These are phyloP conservation scores for Mycalesis mineus DNA, from an alignment of 2,888 invertebrate genomes.

Conservation along the genomic window DNA sequence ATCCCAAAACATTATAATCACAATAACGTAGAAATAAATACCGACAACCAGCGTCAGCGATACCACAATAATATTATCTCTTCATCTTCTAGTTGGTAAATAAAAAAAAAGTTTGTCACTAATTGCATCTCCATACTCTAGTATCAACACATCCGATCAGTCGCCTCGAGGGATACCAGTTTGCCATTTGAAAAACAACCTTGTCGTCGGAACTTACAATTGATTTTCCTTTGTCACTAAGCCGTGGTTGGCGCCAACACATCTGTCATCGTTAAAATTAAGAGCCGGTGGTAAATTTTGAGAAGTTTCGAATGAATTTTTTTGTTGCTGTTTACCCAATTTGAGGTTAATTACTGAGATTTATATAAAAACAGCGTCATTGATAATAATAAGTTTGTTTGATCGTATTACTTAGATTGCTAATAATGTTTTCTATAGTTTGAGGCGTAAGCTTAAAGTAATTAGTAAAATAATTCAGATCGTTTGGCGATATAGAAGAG, in stretches of 20 bases:
- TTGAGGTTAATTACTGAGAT: too few species aligned
- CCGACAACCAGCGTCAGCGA: background rate
- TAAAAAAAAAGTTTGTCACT: constrained; percentile 55
- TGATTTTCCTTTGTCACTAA: constrained; percentile 26
- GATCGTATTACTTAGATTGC: too few species aligned
- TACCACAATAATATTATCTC: background rate
- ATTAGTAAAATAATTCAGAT: too few species aligned
- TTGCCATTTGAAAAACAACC: constrained; percentile 33
- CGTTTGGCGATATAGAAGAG: too few species aligned
- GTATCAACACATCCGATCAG: constrained; percentile 74
- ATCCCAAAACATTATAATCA: too few species aligned
- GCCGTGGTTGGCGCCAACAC: constrained; percentile 65
- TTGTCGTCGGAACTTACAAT: constrained; percentile 35
- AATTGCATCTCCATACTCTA: constrained; percentile 69
- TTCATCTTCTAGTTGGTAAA: constrained; percentile 35
- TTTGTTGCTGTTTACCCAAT: too few species aligned
- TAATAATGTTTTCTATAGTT: too few species aligned
- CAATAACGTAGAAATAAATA: background rate
- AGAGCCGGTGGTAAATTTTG: constrained; percentile 26
- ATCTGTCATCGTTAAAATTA: constrained; percentile 78
- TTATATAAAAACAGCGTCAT: too few species aligned
- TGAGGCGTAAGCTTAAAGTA: too few species aligned
- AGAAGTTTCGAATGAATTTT: background rate
- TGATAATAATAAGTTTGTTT: too few species aligned
- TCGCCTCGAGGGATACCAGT: constrained; percentile 41